A percentile compares a stretch with the other conserved stretches of the same genome.
These are phyloP conservation scores for Helicoverpa assulta DNA, from an alignment of 2,888 invertebrate genomes.

Conservation along the genomic window DNA sequence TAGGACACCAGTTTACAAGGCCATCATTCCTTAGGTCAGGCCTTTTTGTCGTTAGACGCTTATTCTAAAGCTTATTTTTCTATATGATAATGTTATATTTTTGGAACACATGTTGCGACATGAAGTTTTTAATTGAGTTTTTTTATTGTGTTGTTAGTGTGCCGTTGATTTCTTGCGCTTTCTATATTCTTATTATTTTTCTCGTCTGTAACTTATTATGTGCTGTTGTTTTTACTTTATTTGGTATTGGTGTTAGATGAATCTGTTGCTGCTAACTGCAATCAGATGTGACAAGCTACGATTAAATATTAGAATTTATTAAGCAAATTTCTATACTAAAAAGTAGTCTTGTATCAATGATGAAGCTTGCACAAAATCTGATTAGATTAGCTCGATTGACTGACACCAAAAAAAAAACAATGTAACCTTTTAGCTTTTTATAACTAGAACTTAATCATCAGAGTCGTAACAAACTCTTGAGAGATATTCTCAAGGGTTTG, in stretches of 20 bases:
- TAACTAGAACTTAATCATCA: neutral
- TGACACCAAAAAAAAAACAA: neutral
- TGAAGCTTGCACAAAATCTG: neutral
- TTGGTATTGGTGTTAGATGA: constrained; percentile 23
- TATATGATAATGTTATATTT: constrained; percentile 52
- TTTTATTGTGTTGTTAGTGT: constrained; percentile 76
- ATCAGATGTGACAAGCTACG: neutral
- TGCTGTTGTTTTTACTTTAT: constrained; percentile 55
- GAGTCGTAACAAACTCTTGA: neutral
- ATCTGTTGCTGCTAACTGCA: constrained; percentile 15
- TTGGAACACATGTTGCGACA: constrained; percentile 80
- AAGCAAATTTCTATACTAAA: too few relatives aligned
- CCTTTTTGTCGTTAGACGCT: constrained; percentile 81
- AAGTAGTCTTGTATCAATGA: too few relatives aligned
- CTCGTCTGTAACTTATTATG: constrained; percentile 51
- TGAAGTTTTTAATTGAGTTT: constrained; percentile 73
- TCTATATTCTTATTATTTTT: constrained; percentile 47
- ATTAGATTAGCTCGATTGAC: neutral
- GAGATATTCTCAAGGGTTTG: neutral
- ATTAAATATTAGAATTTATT: neutral
- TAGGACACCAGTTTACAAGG: constrained; percentile 89
- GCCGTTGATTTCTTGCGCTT: constrained; percentile 65
- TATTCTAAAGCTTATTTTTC: constrained; percentile 73
- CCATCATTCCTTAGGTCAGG: constrained; percentile 89
- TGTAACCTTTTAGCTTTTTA: neutral